Evolutionary conservation across 1,140 invertebrate species (phyloP).

Genomic region (Doryteuthis pealeii): DNA sequence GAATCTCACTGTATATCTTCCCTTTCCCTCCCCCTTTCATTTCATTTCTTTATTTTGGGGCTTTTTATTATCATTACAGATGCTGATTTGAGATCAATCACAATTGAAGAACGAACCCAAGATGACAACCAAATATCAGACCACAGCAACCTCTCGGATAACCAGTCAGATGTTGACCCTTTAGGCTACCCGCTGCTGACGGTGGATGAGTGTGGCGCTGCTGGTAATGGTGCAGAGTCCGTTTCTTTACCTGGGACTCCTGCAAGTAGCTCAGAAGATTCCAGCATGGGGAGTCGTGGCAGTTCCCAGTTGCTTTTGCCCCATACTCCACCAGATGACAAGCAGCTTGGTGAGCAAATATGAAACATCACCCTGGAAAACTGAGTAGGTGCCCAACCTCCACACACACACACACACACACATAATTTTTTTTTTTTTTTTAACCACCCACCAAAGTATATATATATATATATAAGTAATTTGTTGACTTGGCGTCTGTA

Average conservation of each 20-base stretch:
- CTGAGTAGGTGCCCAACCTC: no score
- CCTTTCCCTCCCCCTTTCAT: no score
- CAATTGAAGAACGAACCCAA: not conserved
- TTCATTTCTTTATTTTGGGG: not conserved
- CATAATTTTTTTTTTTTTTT: no score
- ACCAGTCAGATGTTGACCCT: not conserved
- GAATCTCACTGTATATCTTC: no score
- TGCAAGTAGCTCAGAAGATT: conserved; percentile 42
- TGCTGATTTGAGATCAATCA: not conserved
- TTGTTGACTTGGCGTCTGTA: no score
- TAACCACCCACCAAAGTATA: no score
- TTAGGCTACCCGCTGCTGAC: conserved; percentile 6
- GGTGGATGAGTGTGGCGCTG: not conserved
- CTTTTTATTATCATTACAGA: not conserved
- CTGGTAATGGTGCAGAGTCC: not conserved
- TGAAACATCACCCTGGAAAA: no score
- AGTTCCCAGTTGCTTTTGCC: conserved; percentile 41
- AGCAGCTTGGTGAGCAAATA: not conserved
- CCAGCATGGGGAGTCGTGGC: conserved; percentile 45
- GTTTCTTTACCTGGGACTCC: conserved; percentile 24
- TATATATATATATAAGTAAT: no score
- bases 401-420: no score
- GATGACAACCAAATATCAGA: not conserved
- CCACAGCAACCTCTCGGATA: not conserved
- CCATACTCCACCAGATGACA: conserved; percentile 18